Base-by-base conservation (phyloP, 2,888 invertebrate genomes). In the Leistus spinibarbis region DNA sequence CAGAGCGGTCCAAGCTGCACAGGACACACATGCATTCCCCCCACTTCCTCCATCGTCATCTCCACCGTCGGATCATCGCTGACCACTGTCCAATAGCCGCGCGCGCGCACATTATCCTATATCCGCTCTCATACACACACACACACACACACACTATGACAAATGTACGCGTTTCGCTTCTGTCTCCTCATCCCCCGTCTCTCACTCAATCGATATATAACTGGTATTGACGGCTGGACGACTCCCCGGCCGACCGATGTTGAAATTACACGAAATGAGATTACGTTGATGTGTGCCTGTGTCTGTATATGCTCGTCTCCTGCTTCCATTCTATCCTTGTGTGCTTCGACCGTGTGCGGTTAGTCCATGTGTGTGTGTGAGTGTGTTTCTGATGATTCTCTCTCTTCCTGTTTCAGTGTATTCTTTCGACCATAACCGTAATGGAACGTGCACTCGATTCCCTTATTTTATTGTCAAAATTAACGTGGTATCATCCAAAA, bases 81-180 rank as follows among this genome's bases (percentile, higher is more conserved):
- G 85, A 85, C 84, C 85, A 83, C 83, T 84, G 84, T 83, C 82
- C 85, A 83, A 83, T 82, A 81, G 40, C 19, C 13, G 60, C 60
- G 60, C 60, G 16, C 60, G 60, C 60, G 19, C 19, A 3, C 79
- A 77, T 40, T 40, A 40, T 40, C 13, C 40, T 40, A 40, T 40
- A 76, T 76, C 74, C 78, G 78, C 78, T 81, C 81, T 78, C 79
- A n/a, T n/a, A n/a, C n/a, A n/a, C 80, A 79, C 79, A 79, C 81
- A 81, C 64, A 64, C 64, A 83, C 81, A 84, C 83, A 83, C 84
- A 84, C 84, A 84, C 84, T 85, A 85, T 85, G 85, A 85, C 85
- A 85, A 85, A 85, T 85, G 84, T 83, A 83, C 82, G 80, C 65
- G 69, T 81, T 57, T 63, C 23, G 19, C 63, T 63, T 63, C n/a